Percentiles rank a stretch among this genome's conserved stretches.
Conservation (phyloP, 2,888 invertebrate species). For the Ptychoptera contaminata region DNA sequence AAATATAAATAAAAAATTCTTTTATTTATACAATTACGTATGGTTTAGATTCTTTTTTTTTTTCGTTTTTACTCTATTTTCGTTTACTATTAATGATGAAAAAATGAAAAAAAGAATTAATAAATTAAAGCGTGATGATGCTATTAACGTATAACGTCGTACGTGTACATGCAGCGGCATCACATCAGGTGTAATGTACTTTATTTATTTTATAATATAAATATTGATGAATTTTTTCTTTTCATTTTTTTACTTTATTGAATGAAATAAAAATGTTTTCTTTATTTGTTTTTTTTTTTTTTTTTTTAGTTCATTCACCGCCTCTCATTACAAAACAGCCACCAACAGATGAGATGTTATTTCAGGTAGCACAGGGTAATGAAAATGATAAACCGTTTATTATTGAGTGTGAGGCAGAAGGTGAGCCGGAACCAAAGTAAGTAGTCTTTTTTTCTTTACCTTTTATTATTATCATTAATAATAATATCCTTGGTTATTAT, state of each 20-base stretch:
- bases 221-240: background rate
- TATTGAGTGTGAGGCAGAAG: conserved; percentile 92
- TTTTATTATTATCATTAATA: no score
- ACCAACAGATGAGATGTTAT: conserved; percentile 76
- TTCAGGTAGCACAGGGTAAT: conserved; percentile 72
- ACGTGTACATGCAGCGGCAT: background rate
- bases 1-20: no score
- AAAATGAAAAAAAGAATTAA: no score
- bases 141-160: no score
- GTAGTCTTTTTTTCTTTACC: no score
- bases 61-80: no score
- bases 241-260: background rate
- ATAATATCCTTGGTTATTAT: no score
- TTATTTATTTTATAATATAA: background rate
- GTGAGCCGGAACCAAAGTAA: conserved; percentile 87
- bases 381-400: conserved; percentile 88
- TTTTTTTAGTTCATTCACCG: conserved; percentile 61
- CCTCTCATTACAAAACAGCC: conserved; percentile 87
- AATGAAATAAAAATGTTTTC: background rate
- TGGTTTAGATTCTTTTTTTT: no score
- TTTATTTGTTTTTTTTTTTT: conserved; percentile 1
- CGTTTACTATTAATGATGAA: no score
- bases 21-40: no score
- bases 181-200: background rate
- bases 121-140: no score